Conservation (phyloP, 2,888 invertebrate genomes). For the Neoascia interrupta region DNA sequence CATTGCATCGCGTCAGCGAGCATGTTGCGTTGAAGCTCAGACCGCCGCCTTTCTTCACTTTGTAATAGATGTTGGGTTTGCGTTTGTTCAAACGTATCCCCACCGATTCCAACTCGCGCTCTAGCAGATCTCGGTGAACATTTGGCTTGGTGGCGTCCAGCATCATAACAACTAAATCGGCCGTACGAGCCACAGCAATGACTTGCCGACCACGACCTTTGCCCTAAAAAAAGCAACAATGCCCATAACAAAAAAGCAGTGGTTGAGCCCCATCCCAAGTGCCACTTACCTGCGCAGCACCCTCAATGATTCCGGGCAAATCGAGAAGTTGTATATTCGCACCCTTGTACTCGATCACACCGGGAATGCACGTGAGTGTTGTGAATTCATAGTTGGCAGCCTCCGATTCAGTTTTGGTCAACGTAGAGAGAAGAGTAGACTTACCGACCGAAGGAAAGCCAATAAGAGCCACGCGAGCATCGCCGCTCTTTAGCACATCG, state of each 20-base stretch:
- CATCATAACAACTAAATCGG: constrained; percentile 99
- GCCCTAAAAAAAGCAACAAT: constrained; percentile 81
- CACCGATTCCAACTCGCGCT: constrained; percentile 97
- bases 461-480: constrained; percentile 98
- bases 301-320: constrained; percentile 99
- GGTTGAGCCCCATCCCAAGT: too few relatives aligned
- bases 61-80: constrained; percentile 99
- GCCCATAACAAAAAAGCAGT: too few relatives aligned
- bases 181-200: constrained; percentile 98
- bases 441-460: constrained; percentile 93
- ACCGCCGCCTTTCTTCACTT: constrained; percentile 97
- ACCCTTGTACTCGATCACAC: constrained; percentile 98
- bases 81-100: constrained; percentile 97
- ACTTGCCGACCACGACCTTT: constrained; percentile 96
- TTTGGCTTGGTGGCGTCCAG: constrained; percentile 99
- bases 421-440: constrained; percentile 96
- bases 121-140: constrained; percentile 94
- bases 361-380: constrained; percentile 98
- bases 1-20: constrained; percentile 94
- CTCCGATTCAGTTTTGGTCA: constrained; percentile 98
- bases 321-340: constrained; percentile 99
- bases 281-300: constrained; percentile 92
- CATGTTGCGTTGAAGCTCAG: constrained; percentile 98
- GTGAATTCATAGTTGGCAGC: constrained; percentile 99
- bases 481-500: constrained; percentile 99